Conservation (phyloP, 2,113 vertebrate genomes). For the Pseudopodoces humilis region DNA sequence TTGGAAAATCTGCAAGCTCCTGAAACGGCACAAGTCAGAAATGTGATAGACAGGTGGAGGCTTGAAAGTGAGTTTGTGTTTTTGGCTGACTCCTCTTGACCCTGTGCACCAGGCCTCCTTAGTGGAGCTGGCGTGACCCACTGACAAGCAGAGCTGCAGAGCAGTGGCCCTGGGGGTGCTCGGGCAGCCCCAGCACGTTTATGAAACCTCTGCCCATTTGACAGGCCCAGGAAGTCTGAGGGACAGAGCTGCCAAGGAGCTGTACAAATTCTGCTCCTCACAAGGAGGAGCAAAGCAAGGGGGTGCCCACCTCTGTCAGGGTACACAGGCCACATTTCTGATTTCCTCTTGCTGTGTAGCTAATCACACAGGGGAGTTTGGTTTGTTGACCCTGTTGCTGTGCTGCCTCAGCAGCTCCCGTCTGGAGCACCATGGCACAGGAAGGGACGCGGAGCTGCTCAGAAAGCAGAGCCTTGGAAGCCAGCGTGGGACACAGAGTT, state of each 20-base stretch:
- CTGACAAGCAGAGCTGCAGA: rapidly evolving
- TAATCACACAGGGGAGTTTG: not conserved
- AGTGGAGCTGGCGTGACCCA: not conserved
- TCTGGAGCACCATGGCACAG: rapidly evolving
- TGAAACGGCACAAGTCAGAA: rapidly evolving
- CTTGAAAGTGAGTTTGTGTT: not conserved
- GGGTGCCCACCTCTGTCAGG: not conserved
- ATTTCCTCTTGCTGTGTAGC: not conserved
- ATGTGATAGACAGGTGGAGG: not conserved
- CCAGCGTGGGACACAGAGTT: not conserved
- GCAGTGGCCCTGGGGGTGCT: not conserved
- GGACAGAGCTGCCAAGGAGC: not conserved
- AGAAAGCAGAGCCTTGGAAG: not conserved
- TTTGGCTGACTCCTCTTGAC: not conserved
- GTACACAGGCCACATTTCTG: not conserved
- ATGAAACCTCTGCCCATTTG: not conserved
- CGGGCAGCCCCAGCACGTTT: not conserved
- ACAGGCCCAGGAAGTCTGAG: not conserved
- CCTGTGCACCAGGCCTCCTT: not conserved
- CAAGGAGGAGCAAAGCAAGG: not conserved
- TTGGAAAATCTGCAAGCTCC: not conserved
- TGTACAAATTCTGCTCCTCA: not conserved
- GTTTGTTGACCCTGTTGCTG: not conserved
- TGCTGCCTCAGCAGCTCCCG: not conserved
- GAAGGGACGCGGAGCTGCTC: rapidly evolving